Conservation (phyloP, 2,113 vertebrate genomes). For the Mormyrus lacerda region DNA sequence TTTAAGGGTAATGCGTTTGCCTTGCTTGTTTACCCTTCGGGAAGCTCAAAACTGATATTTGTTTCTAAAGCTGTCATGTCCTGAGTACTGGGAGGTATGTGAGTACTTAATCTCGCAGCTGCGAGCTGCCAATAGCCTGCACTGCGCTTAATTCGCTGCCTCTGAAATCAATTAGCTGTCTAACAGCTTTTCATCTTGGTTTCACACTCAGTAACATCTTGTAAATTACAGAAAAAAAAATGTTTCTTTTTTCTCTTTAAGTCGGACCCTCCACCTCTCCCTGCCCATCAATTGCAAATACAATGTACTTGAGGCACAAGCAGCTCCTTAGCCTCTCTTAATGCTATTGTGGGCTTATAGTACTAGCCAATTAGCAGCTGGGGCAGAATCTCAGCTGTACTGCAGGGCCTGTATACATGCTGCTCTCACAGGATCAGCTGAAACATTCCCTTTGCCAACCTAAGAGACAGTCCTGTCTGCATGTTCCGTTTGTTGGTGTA, state of each 20-base stretch:
- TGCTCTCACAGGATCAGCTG: neutral
- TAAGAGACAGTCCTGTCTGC: neutral
- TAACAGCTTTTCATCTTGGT: conserved; percentile 32
- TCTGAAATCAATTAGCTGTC: conserved; percentile 34
- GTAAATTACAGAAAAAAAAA: conserved; percentile 28
- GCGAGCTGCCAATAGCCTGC: conserved; percentile 20
- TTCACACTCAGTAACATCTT: conserved; percentile 26
- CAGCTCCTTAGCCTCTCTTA: neutral
- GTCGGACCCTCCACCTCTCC: neutral
- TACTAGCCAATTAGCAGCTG: neutral
- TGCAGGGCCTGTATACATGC: neutral
- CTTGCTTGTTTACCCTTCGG: neutral
- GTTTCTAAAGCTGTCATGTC: conserved; percentile 18
- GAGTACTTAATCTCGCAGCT: conserved; percentile 27
- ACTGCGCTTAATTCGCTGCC: conserved; percentile 24
- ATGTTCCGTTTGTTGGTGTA: neutral
- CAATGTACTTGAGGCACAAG: neutral
- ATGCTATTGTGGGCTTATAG: no score
- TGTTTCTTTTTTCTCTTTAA: conserved; percentile 23
- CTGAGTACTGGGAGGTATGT: neutral
- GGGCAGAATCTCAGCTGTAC: neutral
- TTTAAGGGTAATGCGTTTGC: neutral
- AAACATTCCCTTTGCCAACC: neutral
- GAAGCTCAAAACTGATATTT: conserved; percentile 18
- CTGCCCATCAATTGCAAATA: conserved; percentile 16